Base-by-base conservation (phyloP, 2,113 vertebrate species). In the Ptychochromis oligacanthus region DNA sequence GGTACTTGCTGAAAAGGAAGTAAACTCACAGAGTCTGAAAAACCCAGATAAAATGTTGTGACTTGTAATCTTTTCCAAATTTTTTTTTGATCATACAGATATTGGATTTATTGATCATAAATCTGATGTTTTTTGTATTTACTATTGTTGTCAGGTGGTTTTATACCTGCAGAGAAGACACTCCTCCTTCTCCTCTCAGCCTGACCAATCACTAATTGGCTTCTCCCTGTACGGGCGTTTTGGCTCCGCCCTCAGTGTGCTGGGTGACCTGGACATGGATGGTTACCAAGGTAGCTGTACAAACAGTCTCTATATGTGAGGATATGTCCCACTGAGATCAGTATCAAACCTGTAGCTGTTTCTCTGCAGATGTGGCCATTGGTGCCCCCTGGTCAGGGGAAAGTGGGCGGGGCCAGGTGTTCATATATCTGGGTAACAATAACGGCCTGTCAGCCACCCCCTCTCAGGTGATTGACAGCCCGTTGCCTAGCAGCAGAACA, bases 191-290 rank as follows among this genome's bases (percentile, higher is more conserved):
- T 4, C 70, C 40, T 61, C 77, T 2, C 55, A 57, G 7, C 86
- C 86, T 14, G 86, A 87, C 81, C 86, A 83, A 22, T 83, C 81
- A 28, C 61, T 87, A 54, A 61, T 57, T 0, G 86, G 86, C 77
- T 24, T 3, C 24, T 56, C 81, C 12, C 13, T 77, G 7, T 83
- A 83, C 1, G 86, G 86, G 0, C 77, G 70, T 6, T 87, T 87
- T 57, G 86, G 86, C n/a, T 80, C 81, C 1, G 34, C 60, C 70
- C 54, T 87, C 2, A n/a, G 60, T n/a, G 55, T 20, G 6, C 70
- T 87, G 60, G 86, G 86, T 9, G 86, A 87, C 56, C 34, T 87
- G 43, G 86, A 87, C 55, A 83, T 80, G 86, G 86, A 87, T 2
- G 77, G 86, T 49, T 87, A 80, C 55, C 77, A 87, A 0, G 86